Conservation (phyloP, 2,113 vertebrate species). For the Leucoraja erinaceus region DNA sequence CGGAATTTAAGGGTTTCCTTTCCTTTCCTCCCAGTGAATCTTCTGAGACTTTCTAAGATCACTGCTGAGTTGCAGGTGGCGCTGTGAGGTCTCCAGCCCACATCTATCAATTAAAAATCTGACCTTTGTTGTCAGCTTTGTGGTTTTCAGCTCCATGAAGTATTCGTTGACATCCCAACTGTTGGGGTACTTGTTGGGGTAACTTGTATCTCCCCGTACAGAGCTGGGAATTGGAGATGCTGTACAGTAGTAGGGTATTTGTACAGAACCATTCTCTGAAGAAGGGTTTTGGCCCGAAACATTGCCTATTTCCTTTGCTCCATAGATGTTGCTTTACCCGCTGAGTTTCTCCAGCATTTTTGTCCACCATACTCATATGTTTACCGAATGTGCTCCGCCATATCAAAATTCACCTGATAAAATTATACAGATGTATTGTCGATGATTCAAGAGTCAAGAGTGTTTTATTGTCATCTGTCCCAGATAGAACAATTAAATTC, state of each 20-base stretch:
- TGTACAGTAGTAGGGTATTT: no score
- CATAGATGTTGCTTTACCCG: no score
- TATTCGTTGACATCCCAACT: background rate
- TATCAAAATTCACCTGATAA: background rate
- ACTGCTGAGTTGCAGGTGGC: conserved; percentile 44
- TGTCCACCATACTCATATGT: background rate
- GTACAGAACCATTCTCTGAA: no score
- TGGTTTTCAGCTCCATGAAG: background rate
- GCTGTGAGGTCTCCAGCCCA: background rate
- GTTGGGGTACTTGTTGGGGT: background rate
- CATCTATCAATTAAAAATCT: conserved; percentile 21
- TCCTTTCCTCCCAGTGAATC: conserved; percentile 68
- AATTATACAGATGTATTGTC: background rate
- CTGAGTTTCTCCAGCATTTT: no score
- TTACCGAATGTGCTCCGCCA: background rate
- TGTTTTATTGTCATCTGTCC: no score
- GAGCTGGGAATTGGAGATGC: background rate
- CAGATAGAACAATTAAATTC: no score
- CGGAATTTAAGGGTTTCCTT: conserved; percentile 87
- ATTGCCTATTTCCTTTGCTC: no score
- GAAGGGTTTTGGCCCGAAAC: no score
- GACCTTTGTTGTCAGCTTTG: background rate
- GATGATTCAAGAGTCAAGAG: no score
- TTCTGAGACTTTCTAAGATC: conserved; percentile 64
- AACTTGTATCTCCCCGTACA: background rate